Percentiles rank a stretch among this genome's conserved stretches.
These are phyloP conservation scores for Cladorhizidae sp. DNA, from an alignment of 37 sponge, comb jelly and placozoan genomes.

Conservation along the genomic window DNA sequence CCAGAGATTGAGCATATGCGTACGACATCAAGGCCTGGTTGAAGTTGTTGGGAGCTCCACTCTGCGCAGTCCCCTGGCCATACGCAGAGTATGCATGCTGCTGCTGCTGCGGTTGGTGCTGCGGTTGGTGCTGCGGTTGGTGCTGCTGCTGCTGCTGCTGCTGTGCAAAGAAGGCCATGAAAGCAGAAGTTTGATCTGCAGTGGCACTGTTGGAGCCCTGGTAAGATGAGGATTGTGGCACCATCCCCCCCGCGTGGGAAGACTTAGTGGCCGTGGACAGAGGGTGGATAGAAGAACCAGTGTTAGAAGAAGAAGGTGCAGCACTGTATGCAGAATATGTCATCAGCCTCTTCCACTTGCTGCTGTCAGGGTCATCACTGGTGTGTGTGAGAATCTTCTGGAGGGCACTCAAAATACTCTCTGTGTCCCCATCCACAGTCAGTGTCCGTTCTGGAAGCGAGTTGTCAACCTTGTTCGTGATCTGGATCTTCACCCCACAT, in stretches of 20 bases:
- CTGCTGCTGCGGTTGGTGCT: constrained; percentile 21
- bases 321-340: constrained; percentile 23
- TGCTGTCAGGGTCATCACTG: constrained; percentile 50
- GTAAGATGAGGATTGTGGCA: background rate
- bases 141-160: constrained; percentile 20
- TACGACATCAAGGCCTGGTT: constrained; percentile 42
- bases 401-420: constrained; percentile 52
- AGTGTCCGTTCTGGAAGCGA: constrained; percentile 77
- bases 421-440: constrained; percentile 56
- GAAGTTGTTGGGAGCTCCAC: background rate
- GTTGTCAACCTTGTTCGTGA: constrained; percentile 76
- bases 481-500: constrained; percentile 73
- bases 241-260: background rate
- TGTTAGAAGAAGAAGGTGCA: background rate
- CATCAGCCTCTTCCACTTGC: constrained; percentile 60
- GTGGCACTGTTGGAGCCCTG: background rate
- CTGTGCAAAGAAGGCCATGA: constrained; percentile 17
- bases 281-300: background rate
- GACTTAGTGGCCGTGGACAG: background rate
- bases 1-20: constrained; percentile 55
- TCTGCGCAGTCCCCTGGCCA: background rate
- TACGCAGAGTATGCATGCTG: background rate
- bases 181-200: constrained; percentile 14
- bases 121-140: background rate
- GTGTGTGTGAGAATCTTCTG: constrained; percentile 46